Conservation (phyloP, 2,888 invertebrate species). For the Dryococelus australis region DNA sequence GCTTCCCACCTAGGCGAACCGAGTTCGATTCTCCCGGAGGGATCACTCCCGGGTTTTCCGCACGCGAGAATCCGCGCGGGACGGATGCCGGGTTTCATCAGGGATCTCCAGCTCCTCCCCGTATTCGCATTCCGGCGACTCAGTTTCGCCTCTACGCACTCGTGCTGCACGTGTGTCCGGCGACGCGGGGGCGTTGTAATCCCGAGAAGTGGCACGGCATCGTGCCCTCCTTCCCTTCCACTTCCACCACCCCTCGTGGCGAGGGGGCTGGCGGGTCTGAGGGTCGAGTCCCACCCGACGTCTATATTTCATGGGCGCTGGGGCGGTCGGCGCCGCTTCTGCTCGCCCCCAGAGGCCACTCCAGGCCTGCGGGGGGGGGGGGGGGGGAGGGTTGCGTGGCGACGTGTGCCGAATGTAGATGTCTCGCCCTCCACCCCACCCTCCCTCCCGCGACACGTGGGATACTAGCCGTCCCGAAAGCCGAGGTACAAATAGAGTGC, state of each 20-base stretch:
- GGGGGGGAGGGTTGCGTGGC: too few relatives aligned
- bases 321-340: background rate
- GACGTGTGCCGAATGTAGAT: background rate
- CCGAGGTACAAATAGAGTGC: too few relatives aligned
- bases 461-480: too few relatives aligned
- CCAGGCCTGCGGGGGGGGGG: background rate
- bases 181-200: background rate
- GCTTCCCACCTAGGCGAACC: too few relatives aligned
- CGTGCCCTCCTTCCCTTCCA: background rate
- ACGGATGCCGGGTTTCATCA: too few relatives aligned
- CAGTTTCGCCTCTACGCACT: too few relatives aligned
- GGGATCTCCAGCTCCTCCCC: too few relatives aligned
- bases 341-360: background rate
- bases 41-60: too few relatives aligned
- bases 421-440: background rate
- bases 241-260: background rate
- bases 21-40: too few relatives aligned
- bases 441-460: background rate
- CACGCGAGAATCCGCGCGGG: too few relatives aligned
- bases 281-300: background rate
- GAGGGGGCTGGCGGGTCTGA: background rate
- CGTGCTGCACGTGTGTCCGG: background rate
- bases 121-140: too few relatives aligned
- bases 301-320: background rate
- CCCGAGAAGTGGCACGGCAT: background rate